Conservation (phyloP, 1,140 invertebrate species). For the Papilio glaucus region DNA sequence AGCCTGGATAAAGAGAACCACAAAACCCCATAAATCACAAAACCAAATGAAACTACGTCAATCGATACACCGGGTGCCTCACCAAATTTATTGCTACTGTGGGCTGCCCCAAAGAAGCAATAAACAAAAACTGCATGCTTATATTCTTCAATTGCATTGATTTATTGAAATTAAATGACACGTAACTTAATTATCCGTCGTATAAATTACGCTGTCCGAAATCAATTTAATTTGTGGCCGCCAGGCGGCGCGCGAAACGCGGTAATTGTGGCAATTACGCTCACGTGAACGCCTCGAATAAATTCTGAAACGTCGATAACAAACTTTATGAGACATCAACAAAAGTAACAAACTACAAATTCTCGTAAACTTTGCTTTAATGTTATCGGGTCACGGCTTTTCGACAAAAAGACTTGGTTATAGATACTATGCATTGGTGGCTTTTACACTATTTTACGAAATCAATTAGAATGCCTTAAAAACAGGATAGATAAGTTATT, state of each 20-base stretch:
- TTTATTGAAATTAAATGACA: neutral
- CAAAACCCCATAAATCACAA: too few relatives aligned
- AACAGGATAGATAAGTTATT: too few relatives aligned
- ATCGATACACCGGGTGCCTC: too few relatives aligned
- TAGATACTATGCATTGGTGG: neutral
- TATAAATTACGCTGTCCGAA: conserved; percentile 13
- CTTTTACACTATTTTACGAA: neutral
- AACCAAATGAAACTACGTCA: too few relatives aligned
- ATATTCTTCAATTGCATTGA: neutral
- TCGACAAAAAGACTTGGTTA: neutral
- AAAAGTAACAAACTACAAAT: conserved; percentile 24
- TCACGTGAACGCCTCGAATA: conserved; percentile 23
- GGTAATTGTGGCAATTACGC: conserved; percentile 19
- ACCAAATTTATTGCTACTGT: too few relatives aligned
- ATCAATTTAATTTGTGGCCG: conserved; percentile 18
- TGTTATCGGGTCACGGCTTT: conserved; percentile 16
- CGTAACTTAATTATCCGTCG: neutral
- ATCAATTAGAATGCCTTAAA: neutral
- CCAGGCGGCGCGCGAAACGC: neutral
- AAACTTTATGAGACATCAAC: conserved; percentile 23
- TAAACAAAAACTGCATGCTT: neutral
- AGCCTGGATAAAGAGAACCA: too few relatives aligned
- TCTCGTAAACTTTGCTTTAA: conserved; percentile 15
- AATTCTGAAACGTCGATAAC: conserved; percentile 20
- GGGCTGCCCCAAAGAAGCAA: too few relatives aligned